Evolutionary conservation across 2,888 invertebrate genomes (phyloP).

Genomic region (Cybosia mesomella): DNA sequence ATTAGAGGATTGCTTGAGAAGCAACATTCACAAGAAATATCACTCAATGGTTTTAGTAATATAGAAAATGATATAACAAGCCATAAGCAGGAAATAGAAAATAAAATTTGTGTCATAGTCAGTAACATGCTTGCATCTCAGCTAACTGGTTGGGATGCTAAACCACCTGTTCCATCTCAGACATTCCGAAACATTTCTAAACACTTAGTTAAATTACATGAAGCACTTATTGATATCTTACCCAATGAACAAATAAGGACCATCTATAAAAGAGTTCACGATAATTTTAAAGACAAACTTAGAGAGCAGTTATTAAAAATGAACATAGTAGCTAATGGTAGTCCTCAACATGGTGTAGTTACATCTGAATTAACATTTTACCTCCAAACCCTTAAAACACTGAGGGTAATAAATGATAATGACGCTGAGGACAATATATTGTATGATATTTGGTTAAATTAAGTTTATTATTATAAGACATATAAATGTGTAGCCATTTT

Average conservation of each 20-base stretch:
- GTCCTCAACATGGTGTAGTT: constrained; percentile 98
- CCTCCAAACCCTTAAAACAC: constrained; percentile 93
- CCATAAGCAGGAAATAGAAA: constrained; percentile 97
- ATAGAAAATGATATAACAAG: constrained; percentile 93
- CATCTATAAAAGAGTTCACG: constrained; percentile 93
- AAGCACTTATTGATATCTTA: constrained; percentile 95
- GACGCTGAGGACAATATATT: constrained; percentile 92
- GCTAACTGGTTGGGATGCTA: constrained; percentile 95
- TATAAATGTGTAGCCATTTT: constrained; percentile 45
- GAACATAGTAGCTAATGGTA: constrained; percentile 98
- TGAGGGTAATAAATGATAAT: constrained; percentile 91
- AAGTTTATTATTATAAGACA: constrained; percentile 41
- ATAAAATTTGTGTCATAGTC: constrained; percentile 96
- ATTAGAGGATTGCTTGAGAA: constrained; percentile 90
- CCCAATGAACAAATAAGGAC: constrained; percentile 92
- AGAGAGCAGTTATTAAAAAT: constrained; percentile 94
- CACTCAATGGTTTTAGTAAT: constrained; percentile 88
- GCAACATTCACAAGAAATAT: constrained; percentile 82
- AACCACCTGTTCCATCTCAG: constrained; percentile 97
- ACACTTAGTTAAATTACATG: constrained; percentile 96
- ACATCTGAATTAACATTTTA: constrained; percentile 97
- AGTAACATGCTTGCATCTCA: constrained; percentile 94
- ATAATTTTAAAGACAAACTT: constrained; percentile 94
- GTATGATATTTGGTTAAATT: constrained; percentile 94
- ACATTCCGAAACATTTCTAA: constrained; percentile 95